Evolutionary conservation across 2,888 invertebrate genomes (phyloP).

Genomic region (Dioctria rufipes): DNA sequence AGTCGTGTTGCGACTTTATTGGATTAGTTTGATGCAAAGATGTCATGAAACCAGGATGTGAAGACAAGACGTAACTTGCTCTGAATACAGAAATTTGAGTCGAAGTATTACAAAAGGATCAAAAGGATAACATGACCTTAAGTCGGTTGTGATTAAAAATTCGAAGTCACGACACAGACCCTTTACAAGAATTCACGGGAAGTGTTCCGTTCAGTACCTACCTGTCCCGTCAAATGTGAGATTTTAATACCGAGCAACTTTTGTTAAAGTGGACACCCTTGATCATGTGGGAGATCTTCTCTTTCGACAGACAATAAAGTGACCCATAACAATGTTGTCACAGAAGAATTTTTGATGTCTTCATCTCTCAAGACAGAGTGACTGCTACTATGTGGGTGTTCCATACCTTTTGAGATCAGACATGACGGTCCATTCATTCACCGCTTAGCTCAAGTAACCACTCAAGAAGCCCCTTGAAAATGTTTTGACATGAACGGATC

Average conservation of each 20-base stretch:
- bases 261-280: slow-evolving; percentile 34
- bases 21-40: slow-evolving; percentile 31
- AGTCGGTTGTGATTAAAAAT: slow-evolving; percentile 53
- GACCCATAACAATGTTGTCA: slow-evolving; percentile 58
- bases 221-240: not conserved
- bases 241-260: not conserved
- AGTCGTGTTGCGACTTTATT: slow-evolving; percentile 8
- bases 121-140: slow-evolving; percentile 55
- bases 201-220: not conserved
- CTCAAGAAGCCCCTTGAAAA: slow-evolving; percentile 47
- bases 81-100: slow-evolving; percentile 44
- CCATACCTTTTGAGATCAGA: slow-evolving; percentile 24
- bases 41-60: slow-evolving; percentile 3
- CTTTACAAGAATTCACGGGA: slow-evolving; percentile 36
- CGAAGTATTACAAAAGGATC: slow-evolving; percentile 55
- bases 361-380: slow-evolving; percentile 43
- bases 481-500: slow-evolving; percentile 58
- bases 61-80: slow-evolving; percentile 3
- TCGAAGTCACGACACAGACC: slow-evolving; percentile 56
- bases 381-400: slow-evolving; percentile 57
- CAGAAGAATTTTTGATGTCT: slow-evolving; percentile 58
- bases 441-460: slow-evolving; percentile 40
- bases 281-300: slow-evolving; percentile 31
- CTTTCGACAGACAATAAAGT: slow-evolving; percentile 25
- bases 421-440: slow-evolving; percentile 32